These are phyloP conservation scores for Peromyscus polionotus DNA, from an alignment of 2,113 vertebrate genomes.

Conservation along the genomic window DNA sequence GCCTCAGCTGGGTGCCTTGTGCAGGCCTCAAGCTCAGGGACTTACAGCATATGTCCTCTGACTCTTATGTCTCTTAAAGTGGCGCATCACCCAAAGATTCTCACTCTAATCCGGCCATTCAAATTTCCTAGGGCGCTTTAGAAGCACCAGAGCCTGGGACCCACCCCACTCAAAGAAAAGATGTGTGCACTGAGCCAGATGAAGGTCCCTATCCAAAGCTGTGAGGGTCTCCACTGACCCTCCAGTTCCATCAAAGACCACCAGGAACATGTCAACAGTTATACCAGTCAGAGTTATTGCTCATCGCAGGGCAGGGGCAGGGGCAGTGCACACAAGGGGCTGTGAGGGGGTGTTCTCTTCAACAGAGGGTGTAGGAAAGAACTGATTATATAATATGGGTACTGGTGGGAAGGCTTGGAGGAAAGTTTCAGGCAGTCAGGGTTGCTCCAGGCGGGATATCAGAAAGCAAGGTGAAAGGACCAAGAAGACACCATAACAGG, in stretches of 20 bases:
- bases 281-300: background rate
- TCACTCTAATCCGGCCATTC: background rate
- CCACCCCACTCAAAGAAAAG: too few species aligned
- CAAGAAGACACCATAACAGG: too few species aligned
- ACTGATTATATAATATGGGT: background rate
- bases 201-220: background rate
- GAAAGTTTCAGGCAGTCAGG: background rate
- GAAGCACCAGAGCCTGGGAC: background rate
- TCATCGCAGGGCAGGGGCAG: background rate
- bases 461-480: background rate
- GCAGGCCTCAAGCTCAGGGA: fast-evolving
- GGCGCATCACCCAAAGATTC: background rate
- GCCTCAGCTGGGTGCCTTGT: background rate
- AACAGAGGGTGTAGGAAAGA: background rate
- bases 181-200: background rate
- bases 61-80: background rate
- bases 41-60: background rate
- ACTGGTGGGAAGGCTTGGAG: background rate
- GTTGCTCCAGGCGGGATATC: background rate
- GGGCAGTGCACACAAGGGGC: background rate
- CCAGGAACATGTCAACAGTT: background rate
- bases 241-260: background rate
- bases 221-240: background rate
- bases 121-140: background rate
- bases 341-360: background rate